Evolutionary conservation across 2,113 vertebrate genomes (phyloP), one percentile per base, ranked within the genome.

Genomic region (Cyphomyrus plagiostoma): DNA sequence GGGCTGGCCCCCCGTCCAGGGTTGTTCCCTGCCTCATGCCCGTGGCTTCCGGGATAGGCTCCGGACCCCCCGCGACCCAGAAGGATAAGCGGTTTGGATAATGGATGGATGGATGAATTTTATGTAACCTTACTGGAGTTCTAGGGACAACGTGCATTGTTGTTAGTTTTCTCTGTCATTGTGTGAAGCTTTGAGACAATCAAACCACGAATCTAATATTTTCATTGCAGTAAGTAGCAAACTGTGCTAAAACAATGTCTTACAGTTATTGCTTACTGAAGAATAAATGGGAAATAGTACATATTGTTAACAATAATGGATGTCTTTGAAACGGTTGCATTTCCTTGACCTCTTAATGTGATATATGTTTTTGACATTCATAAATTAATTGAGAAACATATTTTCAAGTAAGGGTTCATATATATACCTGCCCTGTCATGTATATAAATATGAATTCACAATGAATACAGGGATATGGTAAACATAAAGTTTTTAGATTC

Each of bases 401-500:
- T 50, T 88, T 88, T 74, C 35, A 82, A 80, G 53, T 13, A 42
- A 74, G 15, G 48, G 26, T 11, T 56, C 70, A 7, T 35, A 74
- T 77, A 9, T 42, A 46, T 77, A 21, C 15, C 48, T 92, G 89
- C 66, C 92, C 53, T 89, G 85, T 89, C 92, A 93, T 92, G 92
- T 91, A 90, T 89, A 86, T 83, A 86, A 90, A 90, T 89, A 90
- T 93, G 52, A 92, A 92, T 91, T 92, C 89, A 89, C 90, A 89
- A 82, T 23, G 88, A 89, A 56, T 88, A 45, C 89, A 62, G 84
- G 17, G n/a, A 88, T 88, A 88, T 90, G 85, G 49, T 90, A 88
- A 88, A 92, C 90, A 90, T 90, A 90, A 92, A 88, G 94, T 90
- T 48, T 88, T 82, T 95, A 92, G 94, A 94, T 95, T 95, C 94